A percentile compares a stretch with the other conserved stretches of the same genome.
These are phyloP conservation scores for Fundulus diaphanus DNA, from an alignment of 2,797 vertebrate species.

Conservation along the genomic window DNA sequence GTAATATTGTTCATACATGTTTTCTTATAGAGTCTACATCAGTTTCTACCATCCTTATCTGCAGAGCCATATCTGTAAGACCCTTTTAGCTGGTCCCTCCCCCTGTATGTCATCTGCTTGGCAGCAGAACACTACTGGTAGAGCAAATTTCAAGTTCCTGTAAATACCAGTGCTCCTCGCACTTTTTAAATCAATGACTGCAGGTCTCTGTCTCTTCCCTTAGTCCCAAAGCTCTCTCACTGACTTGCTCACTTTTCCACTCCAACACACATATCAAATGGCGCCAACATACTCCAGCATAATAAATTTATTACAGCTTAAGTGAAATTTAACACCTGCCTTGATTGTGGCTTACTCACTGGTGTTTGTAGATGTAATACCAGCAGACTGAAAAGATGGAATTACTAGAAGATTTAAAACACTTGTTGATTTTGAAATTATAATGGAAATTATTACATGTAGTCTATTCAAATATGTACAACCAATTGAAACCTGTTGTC, in stretches of 20 bases:
- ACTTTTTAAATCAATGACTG: constrained; percentile 2
- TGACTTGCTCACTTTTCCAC: not conserved
- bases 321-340: not conserved
- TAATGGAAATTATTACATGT: not conserved
- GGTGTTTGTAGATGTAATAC: not conserved
- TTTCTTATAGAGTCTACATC: no score
- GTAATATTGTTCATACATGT: not conserved
- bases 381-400: not conserved
- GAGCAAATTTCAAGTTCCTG: constrained; percentile 2
- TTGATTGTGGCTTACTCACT: not conserved
- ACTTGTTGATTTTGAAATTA: not conserved
- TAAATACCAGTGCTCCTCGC: constrained; percentile 7
- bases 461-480: not conserved
- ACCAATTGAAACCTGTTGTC: not conserved
- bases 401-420: not conserved
- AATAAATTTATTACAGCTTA: not conserved
- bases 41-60: not conserved
- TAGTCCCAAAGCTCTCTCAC: not conserved
- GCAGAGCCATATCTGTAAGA: not conserved
- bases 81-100: not conserved
- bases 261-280: not conserved
- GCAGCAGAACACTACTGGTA: not conserved
- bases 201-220: not conserved
- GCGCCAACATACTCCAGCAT: not conserved
- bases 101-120: not conserved